Base-by-base conservation (phyloP, 2,888 invertebrate genomes). In the Agriopis marginaria region DNA sequence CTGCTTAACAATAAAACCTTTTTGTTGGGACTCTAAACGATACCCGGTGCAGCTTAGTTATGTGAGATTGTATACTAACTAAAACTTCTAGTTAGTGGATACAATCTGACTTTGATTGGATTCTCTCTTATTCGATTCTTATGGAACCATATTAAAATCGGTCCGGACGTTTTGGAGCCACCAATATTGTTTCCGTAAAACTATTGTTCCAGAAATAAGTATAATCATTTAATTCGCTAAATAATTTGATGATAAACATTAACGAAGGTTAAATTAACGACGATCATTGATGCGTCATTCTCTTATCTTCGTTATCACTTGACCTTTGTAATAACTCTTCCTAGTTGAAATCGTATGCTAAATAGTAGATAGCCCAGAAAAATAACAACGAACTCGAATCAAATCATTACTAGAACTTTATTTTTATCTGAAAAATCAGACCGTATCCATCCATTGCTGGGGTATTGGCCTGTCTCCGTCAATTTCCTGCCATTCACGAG, bases 261-360 rank as follows among this genome's bases (percentile, higher is more conserved):
- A 9, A 8, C n/a, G 53, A 66, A 61, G 55, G 66, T 67, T 49
- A 58, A 8, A 51, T 44, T 14, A 7, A 61, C 17, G 49, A 56
- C 23, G 9, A 10, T 58, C 58, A 58, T 58, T 9, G 32, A 63
- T 47, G 23, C 63, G 68, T 63, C 58, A 59, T 58, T 40, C 17
- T 44, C 45, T 67, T 67, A 56, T 56, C 54, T 8, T 8, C 9
- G 56, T 54, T 66, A 66, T 67, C 68, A 45, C 6, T 12, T 53
- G 63, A 63, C 68, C 68, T 68, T 67, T 68, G 7, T 32, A 63
- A 47, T 59, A 68, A 63, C 39, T 45, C 53, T 68, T 68, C 68
- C 63, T 68, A 68, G 63, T 68, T 62, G 42, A 12, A 47, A 1
- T 58, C 23, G 12, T 12, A n/a, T 23, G 23, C 44, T 45, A 11